phyloP scores from a whole-genome alignment of 2,888 invertebrate species.

The Drosophila longiperda region DNA sequence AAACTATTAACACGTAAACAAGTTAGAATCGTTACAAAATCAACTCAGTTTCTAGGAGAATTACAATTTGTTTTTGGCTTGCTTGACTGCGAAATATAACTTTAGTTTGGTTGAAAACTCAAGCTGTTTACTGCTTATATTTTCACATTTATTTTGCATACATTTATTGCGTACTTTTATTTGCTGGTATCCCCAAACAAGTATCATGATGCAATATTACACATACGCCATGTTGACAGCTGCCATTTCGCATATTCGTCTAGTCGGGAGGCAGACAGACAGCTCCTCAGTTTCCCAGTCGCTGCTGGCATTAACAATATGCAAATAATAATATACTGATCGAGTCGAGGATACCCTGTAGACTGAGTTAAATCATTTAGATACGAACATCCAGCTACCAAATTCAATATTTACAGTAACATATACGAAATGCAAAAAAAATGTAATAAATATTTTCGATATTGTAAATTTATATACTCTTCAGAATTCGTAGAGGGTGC shows the following conservation, averaged over 20 bases:
- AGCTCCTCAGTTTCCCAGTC: slow-evolving; percentile 15
- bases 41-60: neutral
- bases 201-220: slow-evolving; percentile 45
- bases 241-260: slow-evolving; percentile 53
- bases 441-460: neutral
- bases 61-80: neutral
- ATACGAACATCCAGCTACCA: neutral
- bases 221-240: slow-evolving; percentile 50
- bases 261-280: slow-evolving; percentile 28
- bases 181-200: neutral
- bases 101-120: neutral
- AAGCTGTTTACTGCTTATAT: slow-evolving; percentile 1
- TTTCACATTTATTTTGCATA: neutral
- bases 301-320: slow-evolving; percentile 15
- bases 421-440: no score
- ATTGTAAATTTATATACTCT: neutral
- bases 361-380: no score
- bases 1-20: neutral
- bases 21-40: slow-evolving; percentile 2
- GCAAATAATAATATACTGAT: neutral
- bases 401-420: neutral
- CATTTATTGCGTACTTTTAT: neutral
- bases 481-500: neutral
- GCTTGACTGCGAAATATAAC: neutral
- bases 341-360: slow-evolving; percentile 4